phyloP scores from a whole-genome alignment of 2,797 vertebrate species.

The Emys orbicularis region DNA sequence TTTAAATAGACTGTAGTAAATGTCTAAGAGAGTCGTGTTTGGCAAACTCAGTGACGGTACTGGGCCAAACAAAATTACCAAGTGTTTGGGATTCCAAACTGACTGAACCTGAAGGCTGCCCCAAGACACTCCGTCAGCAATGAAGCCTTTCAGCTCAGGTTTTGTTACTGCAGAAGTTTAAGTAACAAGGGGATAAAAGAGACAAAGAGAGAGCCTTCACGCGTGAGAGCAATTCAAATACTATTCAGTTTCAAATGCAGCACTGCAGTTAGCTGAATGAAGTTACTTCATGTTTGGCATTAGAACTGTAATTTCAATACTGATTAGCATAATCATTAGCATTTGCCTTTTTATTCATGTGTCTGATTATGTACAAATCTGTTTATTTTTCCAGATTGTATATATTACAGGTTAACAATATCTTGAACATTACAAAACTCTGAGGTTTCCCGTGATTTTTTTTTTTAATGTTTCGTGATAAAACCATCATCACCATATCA shows the following conservation, averaged over 20 bases:
- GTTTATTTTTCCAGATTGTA: neutral
- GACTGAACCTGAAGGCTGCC: neutral
- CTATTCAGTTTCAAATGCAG: neutral
- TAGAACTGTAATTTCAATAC: neutral
- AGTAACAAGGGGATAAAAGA: constrained; percentile 62
- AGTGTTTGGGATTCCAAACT: neutral
- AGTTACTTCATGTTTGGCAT: constrained; percentile 26
- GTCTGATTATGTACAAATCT: constrained; percentile 14
- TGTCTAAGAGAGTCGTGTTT: neutral
- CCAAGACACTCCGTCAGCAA: neutral
- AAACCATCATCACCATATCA: neutral
- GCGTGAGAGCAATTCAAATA: constrained; percentile 46
- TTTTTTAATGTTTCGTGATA: neutral
- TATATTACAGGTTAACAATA: neutral
- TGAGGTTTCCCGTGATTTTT: neutral
- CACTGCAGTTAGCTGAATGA: constrained; percentile 38
- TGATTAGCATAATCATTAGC: constrained; percentile 60
- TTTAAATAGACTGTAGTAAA: neutral
- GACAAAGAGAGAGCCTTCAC: constrained; percentile 53
- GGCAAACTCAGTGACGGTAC: neutral
- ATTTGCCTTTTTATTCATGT: neutral
- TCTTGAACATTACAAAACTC: neutral
- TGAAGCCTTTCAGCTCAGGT: constrained; percentile 20
- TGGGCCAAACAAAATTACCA: neutral
- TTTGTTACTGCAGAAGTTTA: constrained; percentile 34